Base-by-base conservation (phyloP, 2,888 invertebrate genomes). In the Dicroscelio sp. region DNA sequence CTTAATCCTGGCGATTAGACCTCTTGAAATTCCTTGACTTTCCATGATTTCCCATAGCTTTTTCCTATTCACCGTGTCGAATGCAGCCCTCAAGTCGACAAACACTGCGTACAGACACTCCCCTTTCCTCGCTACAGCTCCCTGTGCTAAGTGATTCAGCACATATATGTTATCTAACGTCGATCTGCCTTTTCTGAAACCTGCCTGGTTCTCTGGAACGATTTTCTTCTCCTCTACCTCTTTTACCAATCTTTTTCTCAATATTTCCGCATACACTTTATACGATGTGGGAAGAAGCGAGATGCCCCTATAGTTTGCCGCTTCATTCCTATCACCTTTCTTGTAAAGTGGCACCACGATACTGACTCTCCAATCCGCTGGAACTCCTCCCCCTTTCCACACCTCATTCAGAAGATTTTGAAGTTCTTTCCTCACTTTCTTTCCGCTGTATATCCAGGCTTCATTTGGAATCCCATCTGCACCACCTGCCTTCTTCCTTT, bases 281-380 rank as follows among this genome's bases (percentile, higher is more conserved):
- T 93, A 93, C 1, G 60, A 73, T 2, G 82, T 79, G 52, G 65
- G 38, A 31, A 92, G 55, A 1, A 93, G 27, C 0, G 91, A 76
- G n/a, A 93, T 90, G 2, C 90, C 90, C 48, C 91, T 91, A 17
- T 92, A 94, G 52, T 93, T 92, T 12, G 33, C 23, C 17, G 55
- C 48, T 8, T 69, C 35, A 2, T 55, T 55, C 23, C 23, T 55
- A n/a, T 55, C 55, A 8, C 43, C 43, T 12, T 38, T 38, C 14
- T 38, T 38, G 14, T 38, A 38, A 12, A 38, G 43, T 8, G 8
- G 43, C 10, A 38, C 43, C 8, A 38, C 43, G 14, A 38, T 14
- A 38, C 43, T 38, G 14, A 14, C 20, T 55, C 20, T 55, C 55
- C 55, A 55, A n/a, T 55, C 55, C 5, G 8, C 17, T 6, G n/a